Evolutionary conservation across 1,140 invertebrate genomes (phyloP).

Genomic region (Pachyrhynchus sulphureomaculatus): DNA sequence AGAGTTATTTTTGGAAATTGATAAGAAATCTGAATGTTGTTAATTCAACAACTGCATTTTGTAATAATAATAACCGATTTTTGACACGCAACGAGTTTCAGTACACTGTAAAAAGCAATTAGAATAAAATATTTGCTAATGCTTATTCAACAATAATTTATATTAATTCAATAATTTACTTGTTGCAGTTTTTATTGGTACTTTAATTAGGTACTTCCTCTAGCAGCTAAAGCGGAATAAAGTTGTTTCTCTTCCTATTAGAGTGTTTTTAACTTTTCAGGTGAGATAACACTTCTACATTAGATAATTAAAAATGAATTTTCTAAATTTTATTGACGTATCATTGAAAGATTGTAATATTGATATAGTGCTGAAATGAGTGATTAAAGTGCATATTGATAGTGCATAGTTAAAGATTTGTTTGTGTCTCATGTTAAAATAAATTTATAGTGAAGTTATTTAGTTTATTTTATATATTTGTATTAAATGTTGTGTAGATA

Average conservation of each 20-base stretch:
- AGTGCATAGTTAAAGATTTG: neutral
- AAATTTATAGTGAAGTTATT: neutral
- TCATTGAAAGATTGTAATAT: neutral
- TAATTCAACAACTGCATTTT: constrained; percentile 2
- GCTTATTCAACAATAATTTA: constrained; percentile 28
- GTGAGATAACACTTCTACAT: constrained; percentile 11
- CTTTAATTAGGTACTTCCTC: constrained; percentile 21
- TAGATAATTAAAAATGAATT: no score
- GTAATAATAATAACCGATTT: constrained; percentile 4
- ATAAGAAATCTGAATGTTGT: constrained; percentile 1
- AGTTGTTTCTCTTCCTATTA: neutral
- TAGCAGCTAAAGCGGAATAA: neutral
- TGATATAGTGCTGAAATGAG: constrained; percentile 11
- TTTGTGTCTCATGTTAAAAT: no score
- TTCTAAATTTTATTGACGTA: no score
- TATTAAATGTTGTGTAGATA: no score
- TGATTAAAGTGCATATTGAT: constrained; percentile 13
- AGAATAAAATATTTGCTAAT: constrained; percentile 5
- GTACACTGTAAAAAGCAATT: constrained; percentile 8
- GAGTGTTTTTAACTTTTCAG: constrained; percentile 14
- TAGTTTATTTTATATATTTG: no score
- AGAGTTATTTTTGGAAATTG: constrained; percentile 4
- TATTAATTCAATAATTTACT: constrained; percentile 23
- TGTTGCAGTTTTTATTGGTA: constrained; percentile 14
- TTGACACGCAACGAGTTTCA: constrained; percentile 10